Conservation (phyloP, 2,888 invertebrate genomes). For the Agriopis marginaria region DNA sequence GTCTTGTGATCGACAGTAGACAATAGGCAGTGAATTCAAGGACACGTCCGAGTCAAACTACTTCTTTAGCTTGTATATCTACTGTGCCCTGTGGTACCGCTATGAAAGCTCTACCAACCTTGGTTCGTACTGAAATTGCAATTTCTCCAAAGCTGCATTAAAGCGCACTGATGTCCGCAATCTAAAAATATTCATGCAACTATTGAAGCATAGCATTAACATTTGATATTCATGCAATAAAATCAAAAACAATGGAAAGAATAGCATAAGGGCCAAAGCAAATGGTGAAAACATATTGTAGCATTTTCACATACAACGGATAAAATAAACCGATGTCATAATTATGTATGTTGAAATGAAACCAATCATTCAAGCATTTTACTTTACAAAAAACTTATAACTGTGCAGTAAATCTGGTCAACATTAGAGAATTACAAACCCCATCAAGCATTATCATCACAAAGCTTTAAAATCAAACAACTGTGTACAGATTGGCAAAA, state of each 20-base stretch:
- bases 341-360: not conserved
- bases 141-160: slow-evolving; percentile 30
- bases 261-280: not conserved
- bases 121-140: slow-evolving; percentile 7
- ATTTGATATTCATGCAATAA: not conserved
- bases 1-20: too few relatives aligned
- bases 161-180: slow-evolving; percentile 35
- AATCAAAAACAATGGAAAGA: not conserved
- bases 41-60: too few relatives aligned
- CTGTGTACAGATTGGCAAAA: not conserved
- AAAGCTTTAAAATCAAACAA: not conserved
- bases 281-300: not conserved
- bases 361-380: not conserved
- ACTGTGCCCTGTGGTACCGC: not conserved
- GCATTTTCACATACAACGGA: not conserved
- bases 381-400: not conserved
- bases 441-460: not conserved
- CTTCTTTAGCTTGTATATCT: too few relatives aligned
- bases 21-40: too few relatives aligned
- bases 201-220: slow-evolving; percentile 25
- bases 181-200: slow-evolving; percentile 39
- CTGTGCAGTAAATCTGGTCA: not conserved
- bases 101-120: slow-evolving; percentile 35
- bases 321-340: not conserved
- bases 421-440: not conserved